Evolutionary conservation across 2,888 invertebrate species (phyloP), one percentile per base, ranked within the genome.

Genomic region (Lycaena phlaeas): DNA sequence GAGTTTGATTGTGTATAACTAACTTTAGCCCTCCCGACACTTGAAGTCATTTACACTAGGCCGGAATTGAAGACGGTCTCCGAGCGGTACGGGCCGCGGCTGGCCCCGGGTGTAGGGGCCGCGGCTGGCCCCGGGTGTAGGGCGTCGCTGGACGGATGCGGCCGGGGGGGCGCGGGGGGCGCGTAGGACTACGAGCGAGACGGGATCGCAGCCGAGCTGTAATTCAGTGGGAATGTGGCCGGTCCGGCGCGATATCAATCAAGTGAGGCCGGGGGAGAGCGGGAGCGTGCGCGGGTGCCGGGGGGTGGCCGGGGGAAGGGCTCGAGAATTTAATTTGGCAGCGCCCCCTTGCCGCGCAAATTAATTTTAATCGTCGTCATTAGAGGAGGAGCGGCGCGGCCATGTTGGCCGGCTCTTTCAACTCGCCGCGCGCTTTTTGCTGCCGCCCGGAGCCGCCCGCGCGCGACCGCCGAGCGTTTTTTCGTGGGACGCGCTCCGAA

Each of bases 321-420:
- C 45, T 43, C 50, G 69, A 68, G 74, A 75, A 76, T 79, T 74
- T 74, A 74, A 77, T 78, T 76, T 71, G 71, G 64, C 61, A 60
- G 57, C 47, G 60, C 53, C 46, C 54, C 52, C 55, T 52, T 53
- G 52, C 57, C 56, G 69, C 61, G 66, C 72, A 69, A 78, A 81
- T 81, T 79, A 76, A 79, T 79, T 78, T 78, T 79, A 79, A 81
- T 81, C 74, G 73, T 51, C 66, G 69, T 76, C 75, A 81, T 81
- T 79, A 81, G 65, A 52, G 47, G 37, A 42, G 52, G n/a, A n/a
- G n/a, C n/a, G n/a, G n/a, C n/a, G n/a, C 50, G 46, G 49, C 48
- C 47, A 48, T 45, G 41, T 39, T 43, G 46, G 25, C 40, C 14
- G 56, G 40, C 37, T 38, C 54, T 59, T 54, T 58, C 53, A 57